These are phyloP conservation scores for Herminia tarsipennalis DNA, from an alignment of 2,888 invertebrate genomes.

Conservation along the genomic window DNA sequence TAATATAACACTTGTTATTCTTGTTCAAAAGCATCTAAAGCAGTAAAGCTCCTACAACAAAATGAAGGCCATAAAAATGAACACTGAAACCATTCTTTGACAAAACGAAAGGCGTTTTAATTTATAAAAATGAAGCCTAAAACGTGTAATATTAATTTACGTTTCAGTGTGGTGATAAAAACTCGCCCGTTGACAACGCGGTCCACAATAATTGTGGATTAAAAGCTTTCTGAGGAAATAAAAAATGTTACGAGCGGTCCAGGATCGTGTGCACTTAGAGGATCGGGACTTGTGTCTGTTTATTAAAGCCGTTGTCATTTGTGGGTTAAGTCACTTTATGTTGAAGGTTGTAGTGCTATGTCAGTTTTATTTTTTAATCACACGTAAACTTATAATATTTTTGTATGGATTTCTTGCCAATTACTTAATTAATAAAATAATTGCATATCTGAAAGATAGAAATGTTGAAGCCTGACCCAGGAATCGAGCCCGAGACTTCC, in stretches of 20 bases:
- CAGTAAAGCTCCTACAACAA: not conserved
- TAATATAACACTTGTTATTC: too few species aligned
- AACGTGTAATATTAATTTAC: conserved; percentile 23
- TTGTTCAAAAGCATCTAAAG: too few species aligned
- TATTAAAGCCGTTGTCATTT: conserved; percentile 8
- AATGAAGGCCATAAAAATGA: conserved; percentile 2
- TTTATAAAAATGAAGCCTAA: conserved; percentile 12
- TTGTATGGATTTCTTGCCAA: too few species aligned
- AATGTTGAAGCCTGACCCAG: too few species aligned
- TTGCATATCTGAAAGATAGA: too few species aligned
- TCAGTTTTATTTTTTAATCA: not conserved
- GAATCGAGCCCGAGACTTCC: too few species aligned
- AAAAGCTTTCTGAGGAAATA: conserved; percentile 30
- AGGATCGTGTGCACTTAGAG: conserved; percentile 25
- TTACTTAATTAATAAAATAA: too few species aligned
- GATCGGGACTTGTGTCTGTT: conserved; percentile 15
- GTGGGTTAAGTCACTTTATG: too few species aligned
- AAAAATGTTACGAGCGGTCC: conserved; percentile 34
- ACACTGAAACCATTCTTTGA: conserved; percentile 1
- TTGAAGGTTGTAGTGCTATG: too few species aligned
- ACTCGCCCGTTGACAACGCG: conserved; percentile 15
- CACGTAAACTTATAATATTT: not conserved
- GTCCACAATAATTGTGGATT: conserved; percentile 36
- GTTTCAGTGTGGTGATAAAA: conserved; percentile 24
- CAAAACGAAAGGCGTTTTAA: conserved; percentile 4